phyloP scores from a whole-genome alignment of 2,113 vertebrate genomes.

The Chascanopsetta lugubris region DNA sequence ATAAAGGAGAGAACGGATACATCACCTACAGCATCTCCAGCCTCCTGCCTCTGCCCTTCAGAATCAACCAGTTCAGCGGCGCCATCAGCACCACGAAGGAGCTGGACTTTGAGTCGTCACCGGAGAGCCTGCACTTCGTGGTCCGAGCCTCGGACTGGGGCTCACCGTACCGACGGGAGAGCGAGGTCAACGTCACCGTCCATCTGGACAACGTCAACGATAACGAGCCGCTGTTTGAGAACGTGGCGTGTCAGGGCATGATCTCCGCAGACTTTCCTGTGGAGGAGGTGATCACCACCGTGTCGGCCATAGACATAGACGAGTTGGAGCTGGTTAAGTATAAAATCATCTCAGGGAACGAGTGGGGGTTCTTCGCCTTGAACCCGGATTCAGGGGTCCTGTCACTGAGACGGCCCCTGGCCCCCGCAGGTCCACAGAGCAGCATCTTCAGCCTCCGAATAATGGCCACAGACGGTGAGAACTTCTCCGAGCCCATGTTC shows the following conservation, averaged over 20 bases:
- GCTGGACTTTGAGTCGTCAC: constrained; percentile 93
- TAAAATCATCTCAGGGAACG: constrained; percentile 95
- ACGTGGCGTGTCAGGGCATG: constrained; percentile 91
- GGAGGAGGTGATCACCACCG: constrained; percentile 90
- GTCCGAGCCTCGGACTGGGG: constrained; percentile 98
- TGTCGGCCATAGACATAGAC: constrained; percentile 96
- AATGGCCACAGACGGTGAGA: constrained; percentile 95
- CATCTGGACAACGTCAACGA: constrained; percentile 93
- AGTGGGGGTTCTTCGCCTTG: constrained; percentile 91
- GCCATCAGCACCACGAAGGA: constrained; percentile 89
- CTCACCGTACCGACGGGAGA: constrained; percentile 94
- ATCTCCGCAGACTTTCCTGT: constrained; percentile 91
- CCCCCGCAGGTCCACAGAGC: constrained; percentile 84
- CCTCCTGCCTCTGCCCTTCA: constrained; percentile 87
- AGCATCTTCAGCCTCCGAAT: constrained; percentile 90
- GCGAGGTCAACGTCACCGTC: constrained; percentile 93
- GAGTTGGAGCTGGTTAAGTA: constrained; percentile 96
- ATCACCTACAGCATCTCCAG: constrained; percentile 96
- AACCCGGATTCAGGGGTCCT: constrained; percentile 96
- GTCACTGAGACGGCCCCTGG: constrained; percentile 85
- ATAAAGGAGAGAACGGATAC: constrained; percentile 95
- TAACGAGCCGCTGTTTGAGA: constrained; percentile 96
- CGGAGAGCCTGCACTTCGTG: constrained; percentile 90
- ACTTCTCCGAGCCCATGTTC: constrained; percentile 94
- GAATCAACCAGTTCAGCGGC: constrained; percentile 96